Evolutionary conservation across 1,140 invertebrate genomes (phyloP).

Genomic region (Battus philenor): DNA sequence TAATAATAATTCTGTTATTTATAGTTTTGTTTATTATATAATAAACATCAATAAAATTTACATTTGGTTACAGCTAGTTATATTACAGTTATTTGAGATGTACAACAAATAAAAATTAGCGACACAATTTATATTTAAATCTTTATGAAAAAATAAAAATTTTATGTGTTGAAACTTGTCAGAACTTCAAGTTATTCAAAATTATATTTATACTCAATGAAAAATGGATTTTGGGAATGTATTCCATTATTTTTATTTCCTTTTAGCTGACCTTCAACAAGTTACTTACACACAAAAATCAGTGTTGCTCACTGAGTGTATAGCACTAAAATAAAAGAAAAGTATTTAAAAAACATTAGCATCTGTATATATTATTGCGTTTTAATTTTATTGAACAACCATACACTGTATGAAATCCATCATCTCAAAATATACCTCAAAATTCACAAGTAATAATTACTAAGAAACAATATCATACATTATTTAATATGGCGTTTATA

Average conservation of each 20-base stretch:
- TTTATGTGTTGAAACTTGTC: too few relatives aligned
- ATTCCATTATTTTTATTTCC: too few relatives aligned
- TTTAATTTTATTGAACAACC: neutral
- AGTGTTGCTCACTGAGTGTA: neutral
- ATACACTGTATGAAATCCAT: neutral
- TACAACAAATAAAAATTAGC: too few relatives aligned
- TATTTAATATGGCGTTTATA: conserved; percentile 16
- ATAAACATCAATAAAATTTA: conserved; percentile 4
- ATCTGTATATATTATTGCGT: neutral
- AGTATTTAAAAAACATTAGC: neutral
- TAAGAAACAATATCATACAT: conserved; percentile 20
- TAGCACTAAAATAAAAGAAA: neutral
- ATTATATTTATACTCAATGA: too few relatives aligned
- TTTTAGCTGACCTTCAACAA: too few relatives aligned
- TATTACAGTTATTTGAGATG: too few relatives aligned
- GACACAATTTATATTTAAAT: too few relatives aligned
- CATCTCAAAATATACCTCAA: neutral
- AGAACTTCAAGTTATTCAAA: too few relatives aligned
- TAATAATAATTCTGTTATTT: neutral
- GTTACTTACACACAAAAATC: too few relatives aligned
- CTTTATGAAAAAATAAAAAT: too few relatives aligned
- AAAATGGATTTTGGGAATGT: conserved; percentile 40
- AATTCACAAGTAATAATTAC: neutral
- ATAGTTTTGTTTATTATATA: conserved; percentile 13
- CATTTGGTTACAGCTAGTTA: conserved; percentile 16